A percentile compares a stretch with the other conserved stretches of the same genome.
phyloP scores from a whole-genome alignment of 2,113 vertebrate species.

The Globicephala melas region DNA sequence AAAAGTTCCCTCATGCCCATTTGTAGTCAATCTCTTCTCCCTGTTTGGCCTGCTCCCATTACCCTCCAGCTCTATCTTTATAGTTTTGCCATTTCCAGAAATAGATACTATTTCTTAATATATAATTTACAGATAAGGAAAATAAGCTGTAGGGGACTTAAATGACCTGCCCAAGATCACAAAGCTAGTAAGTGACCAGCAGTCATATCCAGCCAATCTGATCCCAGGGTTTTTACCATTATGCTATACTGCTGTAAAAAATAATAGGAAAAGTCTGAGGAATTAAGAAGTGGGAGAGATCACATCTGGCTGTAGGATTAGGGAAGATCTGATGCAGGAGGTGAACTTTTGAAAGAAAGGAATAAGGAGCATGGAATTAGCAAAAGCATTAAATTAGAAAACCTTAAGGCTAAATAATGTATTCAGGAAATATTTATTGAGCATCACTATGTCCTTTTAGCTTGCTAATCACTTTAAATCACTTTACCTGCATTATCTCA shows the following conservation, averaged over 20 bases:
- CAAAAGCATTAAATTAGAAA: conserved; percentile 43
- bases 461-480: conserved; percentile 20
- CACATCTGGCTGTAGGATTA: neutral
- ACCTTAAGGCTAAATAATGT: neutral
- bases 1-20: neutral
- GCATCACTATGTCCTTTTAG: neutral
- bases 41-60: neutral
- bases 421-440: conserved; percentile 52
- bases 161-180: neutral
- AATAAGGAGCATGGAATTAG: neutral
- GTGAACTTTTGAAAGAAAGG: conserved; percentile 13
- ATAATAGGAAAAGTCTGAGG: neutral
- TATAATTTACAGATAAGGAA: conserved; percentile 38
- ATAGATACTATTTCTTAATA: neutral
- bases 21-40: neutral
- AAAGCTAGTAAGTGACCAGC: neutral
- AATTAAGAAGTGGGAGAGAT: conserved; percentile 2
- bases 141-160: neutral
- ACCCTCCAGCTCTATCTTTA: neutral
- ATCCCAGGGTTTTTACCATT: neutral
- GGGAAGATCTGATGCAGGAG: neutral
- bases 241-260: neutral
- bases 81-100: neutral
- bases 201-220: neutral
- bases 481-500: conserved; percentile 15